phyloP scores from a whole-genome alignment of 2,113 vertebrate species.

The Mobula birostris region DNA sequence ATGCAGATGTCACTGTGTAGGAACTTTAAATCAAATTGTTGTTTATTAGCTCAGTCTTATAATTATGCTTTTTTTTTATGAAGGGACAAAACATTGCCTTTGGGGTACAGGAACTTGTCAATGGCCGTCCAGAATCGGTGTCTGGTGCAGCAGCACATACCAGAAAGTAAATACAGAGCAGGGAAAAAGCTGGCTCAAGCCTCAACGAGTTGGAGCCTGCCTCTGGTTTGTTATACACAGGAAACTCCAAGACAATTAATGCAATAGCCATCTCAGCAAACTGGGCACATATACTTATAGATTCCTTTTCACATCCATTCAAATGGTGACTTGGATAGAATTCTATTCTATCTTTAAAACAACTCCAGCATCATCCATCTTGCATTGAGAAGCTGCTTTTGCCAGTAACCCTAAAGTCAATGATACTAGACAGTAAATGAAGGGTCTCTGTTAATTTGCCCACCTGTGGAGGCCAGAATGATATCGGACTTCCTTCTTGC shows the following conservation, averaged over 20 bases:
- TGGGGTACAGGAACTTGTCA: neutral
- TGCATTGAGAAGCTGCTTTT: neutral
- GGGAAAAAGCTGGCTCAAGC: neutral
- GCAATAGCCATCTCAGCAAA: neutral
- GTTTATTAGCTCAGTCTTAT: slow-evolving; percentile 30
- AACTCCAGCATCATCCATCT: neutral
- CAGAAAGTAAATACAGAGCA: neutral
- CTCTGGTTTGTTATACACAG: neutral
- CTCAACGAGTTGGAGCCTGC: neutral
- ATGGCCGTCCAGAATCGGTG: neutral
- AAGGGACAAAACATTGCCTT: slow-evolving; percentile 22
- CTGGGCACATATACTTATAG: neutral
- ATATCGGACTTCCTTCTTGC: neutral
- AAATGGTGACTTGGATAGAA: neutral
- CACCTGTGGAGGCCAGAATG: neutral
- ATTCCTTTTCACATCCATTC: neutral
- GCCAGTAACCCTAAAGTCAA: neutral
- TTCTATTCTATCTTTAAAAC: neutral
- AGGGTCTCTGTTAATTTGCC: neutral
- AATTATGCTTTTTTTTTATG: slow-evolving; percentile 20
- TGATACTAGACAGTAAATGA: neutral
- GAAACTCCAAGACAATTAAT: neutral
- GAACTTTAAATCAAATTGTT: slow-evolving; percentile 25
- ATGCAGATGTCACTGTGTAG: slow-evolving; percentile 24
- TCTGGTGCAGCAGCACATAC: neutral